Percentiles rank a stretch among this genome's conserved stretches.
Conservation (phyloP, 1,140 invertebrate genomes). For the Papilio xuthus region DNA sequence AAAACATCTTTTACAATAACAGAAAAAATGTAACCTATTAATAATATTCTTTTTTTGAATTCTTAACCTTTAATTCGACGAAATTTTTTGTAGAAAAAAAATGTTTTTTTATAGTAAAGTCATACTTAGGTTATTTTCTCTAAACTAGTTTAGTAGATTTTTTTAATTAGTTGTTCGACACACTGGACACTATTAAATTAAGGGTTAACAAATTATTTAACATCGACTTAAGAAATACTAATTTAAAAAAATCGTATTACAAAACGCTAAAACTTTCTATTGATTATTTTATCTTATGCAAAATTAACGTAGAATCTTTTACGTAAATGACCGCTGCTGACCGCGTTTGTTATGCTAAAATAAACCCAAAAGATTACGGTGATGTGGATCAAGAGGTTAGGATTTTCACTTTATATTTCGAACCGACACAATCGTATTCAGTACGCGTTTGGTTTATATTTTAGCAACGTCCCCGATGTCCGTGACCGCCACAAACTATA, state of each 20-base stretch:
- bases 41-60: not conserved
- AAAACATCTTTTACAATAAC: no score
- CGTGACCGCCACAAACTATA: slow-evolving; percentile 56
- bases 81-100: no score
- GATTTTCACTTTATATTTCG: slow-evolving; percentile 45
- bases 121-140: no score
- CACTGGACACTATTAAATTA: no score
- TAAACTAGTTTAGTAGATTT: no score
- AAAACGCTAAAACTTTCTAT: slow-evolving; percentile 9
- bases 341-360: slow-evolving; percentile 17
- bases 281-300: slow-evolving; percentile 9
- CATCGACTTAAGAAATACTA: not conserved
- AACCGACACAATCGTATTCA: slow-evolving; percentile 49
- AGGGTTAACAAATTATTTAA: not conserved
- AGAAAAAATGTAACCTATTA: not conserved
- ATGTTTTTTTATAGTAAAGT: no score
- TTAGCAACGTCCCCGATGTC: slow-evolving; percentile 57
- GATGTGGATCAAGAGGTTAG: slow-evolving; percentile 25
- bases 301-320: not conserved
- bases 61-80: no score
- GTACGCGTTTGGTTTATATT: slow-evolving; percentile 58
- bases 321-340: not conserved
- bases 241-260: not conserved
- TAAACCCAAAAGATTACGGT: slow-evolving; percentile 25
- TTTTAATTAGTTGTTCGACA: no score